Evolutionary conservation across 2,888 invertebrate species (phyloP), one percentile per base, ranked within the genome.

Genomic region (Microchrysa polita): DNA sequence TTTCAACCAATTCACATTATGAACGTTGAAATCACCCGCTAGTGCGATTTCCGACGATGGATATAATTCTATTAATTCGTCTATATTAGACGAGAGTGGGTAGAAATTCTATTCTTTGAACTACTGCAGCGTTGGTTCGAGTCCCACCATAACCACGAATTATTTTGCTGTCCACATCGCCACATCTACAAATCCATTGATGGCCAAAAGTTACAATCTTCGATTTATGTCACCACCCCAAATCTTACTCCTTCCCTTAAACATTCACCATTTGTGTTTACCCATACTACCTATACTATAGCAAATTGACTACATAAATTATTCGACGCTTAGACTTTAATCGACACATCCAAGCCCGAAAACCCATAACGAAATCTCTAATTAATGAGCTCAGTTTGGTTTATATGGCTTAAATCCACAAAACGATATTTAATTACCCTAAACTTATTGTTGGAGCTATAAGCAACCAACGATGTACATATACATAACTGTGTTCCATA

Each of bases 361-460:
- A 61, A 23, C 52, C 53, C 67, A 67, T 57, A 42, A 57, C 55
- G 34, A 57, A 69, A 69, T 69, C 10, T 20, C 55, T 57, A 69
- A 69, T 69, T 69, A 69, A 69, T 67, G 67, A 67, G 67, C 27
- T 69, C 12, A 22, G 55, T 55, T 27, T 52, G 53, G 67, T 23
- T 52, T 22, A n/a, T n/a, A 53, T 53, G 22, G 53, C 34, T 34
- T 55, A 69, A 57, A 57, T 52, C 69, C 55, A 57, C 57, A 69
- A 69, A 69, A 57, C 55, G 69, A 23, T 57, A 69, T 57, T 69
- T 69, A 69, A 69, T 57, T 69, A 40, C 57, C 42, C 69, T 69
- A 40, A 69, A 40, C 40, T 55, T 16, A 55, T 65, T n/a, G n/a
- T n/a, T 55, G 69, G 55, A 12, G 14, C 55, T 40, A n/a, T n/a